Evolutionary conservation across 2,888 invertebrate species (phyloP), one percentile per base, ranked within the genome.

Genomic region (Pyrocoelia pectoralis): DNA sequence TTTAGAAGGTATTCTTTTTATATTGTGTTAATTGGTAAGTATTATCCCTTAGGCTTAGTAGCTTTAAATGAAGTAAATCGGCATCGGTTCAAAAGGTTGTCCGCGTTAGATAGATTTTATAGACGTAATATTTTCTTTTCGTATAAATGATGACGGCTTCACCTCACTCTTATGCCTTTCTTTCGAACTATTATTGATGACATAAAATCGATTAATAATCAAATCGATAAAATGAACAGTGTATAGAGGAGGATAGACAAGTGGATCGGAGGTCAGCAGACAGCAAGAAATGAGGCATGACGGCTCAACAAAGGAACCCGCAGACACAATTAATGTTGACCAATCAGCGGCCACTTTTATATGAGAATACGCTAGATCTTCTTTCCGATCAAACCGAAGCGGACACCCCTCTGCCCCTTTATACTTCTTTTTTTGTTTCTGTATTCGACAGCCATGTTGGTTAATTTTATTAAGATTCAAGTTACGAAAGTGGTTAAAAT

Each of bases 241-340:
- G 72, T 67, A 68, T 72, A 70, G 69, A 73, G 69, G 69, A 71
- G 71, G 72, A 73, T 73, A 74, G 74, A 75, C 74, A 73, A 74
- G 69, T 73, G 74, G 73, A 71, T 73, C 75, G 76, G 78, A 79
- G 79, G 80, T 80, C 79, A 79, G 76, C 74, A 76, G 79, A 77
- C 78, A 76, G 76, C 75, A 76, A 79, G 79, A 80, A 80, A 81
- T 80, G 80, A 80, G 79, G 79, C 79, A 78, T 80, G 80, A 80
- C 80, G 78, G 76, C 72, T 73, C 73, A 73, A 80, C 79, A 81
- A 80, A 81, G 78, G 76, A 80, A 79, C 79, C 74, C 77, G 80
- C 80, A 80, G 80, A 80, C 80, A 81, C 77, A 80, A 81, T 81
- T 80, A 80, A 80, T 77, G 76, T 74, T 74, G 79, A 79, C 81